phyloP scores from a whole-genome alignment of 2,797 vertebrate genomes.

The Heterohyrax brucei region DNA sequence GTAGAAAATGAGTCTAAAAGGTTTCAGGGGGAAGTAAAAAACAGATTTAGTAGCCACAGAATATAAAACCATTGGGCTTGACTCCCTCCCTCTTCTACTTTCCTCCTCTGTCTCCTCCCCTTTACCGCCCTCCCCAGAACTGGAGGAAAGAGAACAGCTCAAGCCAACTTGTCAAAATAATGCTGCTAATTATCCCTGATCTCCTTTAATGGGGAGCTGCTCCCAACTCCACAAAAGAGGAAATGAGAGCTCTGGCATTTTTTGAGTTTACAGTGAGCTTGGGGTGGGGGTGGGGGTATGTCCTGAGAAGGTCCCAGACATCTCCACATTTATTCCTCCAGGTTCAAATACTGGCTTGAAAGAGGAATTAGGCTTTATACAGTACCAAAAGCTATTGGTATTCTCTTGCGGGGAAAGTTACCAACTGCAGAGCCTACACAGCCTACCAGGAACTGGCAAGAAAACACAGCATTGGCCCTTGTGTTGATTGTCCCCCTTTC shows the following conservation, averaged over 20 bases:
- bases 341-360: conserved; percentile 26
- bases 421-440: conserved; percentile 54
- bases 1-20: conserved; percentile 77
- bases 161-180: conserved; percentile 93
- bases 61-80: conserved; percentile 68
- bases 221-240: conserved; percentile 90
- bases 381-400: conserved; percentile 53
- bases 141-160: conserved; percentile 88
- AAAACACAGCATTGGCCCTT: conserved; percentile 53
- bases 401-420: conserved; percentile 50
- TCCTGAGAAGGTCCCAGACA: conserved; percentile 70
- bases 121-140: conserved; percentile 61
- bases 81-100: conserved; percentile 70
- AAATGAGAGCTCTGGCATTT: conserved; percentile 89
- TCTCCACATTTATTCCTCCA: conserved; percentile 27
- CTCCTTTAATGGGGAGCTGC: conserved; percentile 92
- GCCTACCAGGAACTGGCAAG: conserved; percentile 73
- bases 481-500: not conserved
- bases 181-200: conserved; percentile 93
- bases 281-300: not conserved
- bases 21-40: conserved; percentile 39
- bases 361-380: conserved; percentile 58
- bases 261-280: conserved; percentile 79
- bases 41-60: conserved; percentile 69
- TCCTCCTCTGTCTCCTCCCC: conserved; percentile 78